phyloP scores from a whole-genome alignment of 1,140 invertebrate species.

The Zaprionus kolodkinae region DNA sequence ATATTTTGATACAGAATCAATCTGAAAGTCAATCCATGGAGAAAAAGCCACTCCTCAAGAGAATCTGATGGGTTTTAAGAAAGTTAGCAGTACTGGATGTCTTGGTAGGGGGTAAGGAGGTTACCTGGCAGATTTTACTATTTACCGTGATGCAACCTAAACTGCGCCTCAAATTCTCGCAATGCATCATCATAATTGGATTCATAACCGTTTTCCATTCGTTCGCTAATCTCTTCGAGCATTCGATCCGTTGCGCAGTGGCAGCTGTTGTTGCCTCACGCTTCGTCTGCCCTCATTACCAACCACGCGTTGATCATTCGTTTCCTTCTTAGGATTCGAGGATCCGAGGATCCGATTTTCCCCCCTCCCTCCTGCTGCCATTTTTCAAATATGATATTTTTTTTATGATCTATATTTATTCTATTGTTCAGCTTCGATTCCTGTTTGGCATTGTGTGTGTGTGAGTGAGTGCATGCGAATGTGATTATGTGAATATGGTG shows the following conservation, averaged over 20 bases:
- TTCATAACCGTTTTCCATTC: constrained; percentile 3
- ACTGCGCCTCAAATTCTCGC: not conserved
- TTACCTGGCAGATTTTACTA: no score
- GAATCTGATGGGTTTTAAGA: no score
- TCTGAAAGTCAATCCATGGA: no score
- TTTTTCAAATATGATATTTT: constrained; percentile 28
- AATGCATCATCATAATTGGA: constrained; percentile 1
- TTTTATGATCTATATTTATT: not conserved
- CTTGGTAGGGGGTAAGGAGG: no score
- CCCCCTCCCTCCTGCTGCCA: not conserved
- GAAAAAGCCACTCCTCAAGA: no score
- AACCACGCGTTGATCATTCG: not conserved
- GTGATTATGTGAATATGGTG: constrained; percentile 1
- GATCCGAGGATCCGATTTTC: constrained; percentile 8
- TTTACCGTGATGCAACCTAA: not conserved
- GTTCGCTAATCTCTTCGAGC: constrained; percentile 12
- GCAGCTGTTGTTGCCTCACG: constrained; percentile 15
- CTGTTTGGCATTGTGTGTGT: constrained; percentile 20
- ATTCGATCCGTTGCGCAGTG: constrained; percentile 16
- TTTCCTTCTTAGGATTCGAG: not conserved
- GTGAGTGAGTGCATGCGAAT: not conserved
- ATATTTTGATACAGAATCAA: no score
- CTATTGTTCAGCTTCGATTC: constrained; percentile 8
- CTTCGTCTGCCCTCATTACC: constrained; percentile 9
- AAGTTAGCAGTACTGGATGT: no score